Evolutionary conservation across 2,888 invertebrate species (phyloP).

Genomic region (Nycteola revayana): DNA sequence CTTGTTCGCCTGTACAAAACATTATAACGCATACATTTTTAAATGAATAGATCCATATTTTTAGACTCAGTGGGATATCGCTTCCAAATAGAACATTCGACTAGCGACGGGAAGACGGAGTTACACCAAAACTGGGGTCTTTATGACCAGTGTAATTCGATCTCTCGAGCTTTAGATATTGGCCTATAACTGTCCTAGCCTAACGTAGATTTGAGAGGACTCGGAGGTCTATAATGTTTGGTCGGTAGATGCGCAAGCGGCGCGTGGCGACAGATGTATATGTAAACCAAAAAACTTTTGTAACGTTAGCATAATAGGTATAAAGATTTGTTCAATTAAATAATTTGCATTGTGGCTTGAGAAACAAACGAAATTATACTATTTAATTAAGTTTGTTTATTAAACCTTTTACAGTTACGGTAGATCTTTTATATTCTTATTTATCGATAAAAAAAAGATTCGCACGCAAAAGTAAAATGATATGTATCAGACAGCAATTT

Average conservation of each 20-base stretch:
- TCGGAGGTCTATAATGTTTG: conserved; percentile 44
- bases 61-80: conserved; percentile 63
- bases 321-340: not conserved
- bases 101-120: conserved; percentile 40
- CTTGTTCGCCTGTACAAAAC: conserved; percentile 8
- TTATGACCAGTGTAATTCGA: conserved; percentile 41
- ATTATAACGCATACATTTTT: conserved; percentile 28
- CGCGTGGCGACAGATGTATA: conserved; percentile 75
- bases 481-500: too few species aligned
- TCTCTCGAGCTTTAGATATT: conserved; percentile 29
- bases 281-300: conserved; percentile 66
- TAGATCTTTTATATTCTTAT: too few species aligned
- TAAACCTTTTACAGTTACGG: too few species aligned
- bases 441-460: too few species aligned
- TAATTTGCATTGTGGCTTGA: not conserved
- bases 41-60: conserved; percentile 47
- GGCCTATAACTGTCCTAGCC: conserved; percentile 15
- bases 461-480: too few species aligned
- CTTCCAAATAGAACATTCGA: conserved; percentile 67
- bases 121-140: conserved; percentile 44
- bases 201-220: conserved; percentile 17
- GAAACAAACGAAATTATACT: too few species aligned
- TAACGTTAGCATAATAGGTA: conserved; percentile 45
- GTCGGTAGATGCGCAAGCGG: conserved; percentile 52
- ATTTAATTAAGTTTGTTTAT: not conserved